Evolutionary conservation across 2,113 vertebrate genomes (phyloP).

Genomic region (Burhinus oedicnemus): DNA sequence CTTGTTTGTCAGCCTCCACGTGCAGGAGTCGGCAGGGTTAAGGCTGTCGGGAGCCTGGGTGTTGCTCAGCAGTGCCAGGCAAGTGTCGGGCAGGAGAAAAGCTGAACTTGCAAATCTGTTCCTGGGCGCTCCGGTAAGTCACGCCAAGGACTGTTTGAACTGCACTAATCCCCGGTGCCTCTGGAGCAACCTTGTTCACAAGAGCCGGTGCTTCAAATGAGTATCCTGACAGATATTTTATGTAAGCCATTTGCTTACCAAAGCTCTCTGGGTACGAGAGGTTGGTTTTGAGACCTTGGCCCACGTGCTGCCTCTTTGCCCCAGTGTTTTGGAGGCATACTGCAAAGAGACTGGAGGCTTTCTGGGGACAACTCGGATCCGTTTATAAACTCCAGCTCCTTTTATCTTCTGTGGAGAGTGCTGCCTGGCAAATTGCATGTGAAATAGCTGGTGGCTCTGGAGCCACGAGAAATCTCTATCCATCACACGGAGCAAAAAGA

Average conservation of each 20-base stretch:
- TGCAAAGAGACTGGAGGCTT: background rate
- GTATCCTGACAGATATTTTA: constrained; percentile 13
- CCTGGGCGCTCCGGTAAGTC: background rate
- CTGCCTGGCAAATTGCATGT: background rate
- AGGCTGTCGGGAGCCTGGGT: background rate
- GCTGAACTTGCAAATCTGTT: constrained; percentile 49
- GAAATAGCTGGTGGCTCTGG: background rate
- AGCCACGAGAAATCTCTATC: background rate
- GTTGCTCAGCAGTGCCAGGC: background rate
- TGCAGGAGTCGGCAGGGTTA: background rate
- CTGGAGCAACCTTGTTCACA: constrained; percentile 41
- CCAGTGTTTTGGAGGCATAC: background rate
- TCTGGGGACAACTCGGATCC: rapidly evolving
- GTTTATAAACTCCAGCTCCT: background rate
- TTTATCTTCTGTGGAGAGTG: background rate
- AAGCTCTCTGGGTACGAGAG: background rate
- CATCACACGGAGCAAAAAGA: background rate
- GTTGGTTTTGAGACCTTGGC: background rate
- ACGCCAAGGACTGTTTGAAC: constrained; percentile 45
- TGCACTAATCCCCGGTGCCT: constrained; percentile 38
- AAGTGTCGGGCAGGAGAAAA: background rate
- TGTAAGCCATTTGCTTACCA: constrained; percentile 10
- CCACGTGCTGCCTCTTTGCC: rapidly evolving
- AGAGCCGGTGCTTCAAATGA: background rate
- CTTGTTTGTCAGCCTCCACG: background rate